Base-by-base conservation (phyloP, 2,797 vertebrate genomes). In the Cyprinodon diabolis region DNA sequence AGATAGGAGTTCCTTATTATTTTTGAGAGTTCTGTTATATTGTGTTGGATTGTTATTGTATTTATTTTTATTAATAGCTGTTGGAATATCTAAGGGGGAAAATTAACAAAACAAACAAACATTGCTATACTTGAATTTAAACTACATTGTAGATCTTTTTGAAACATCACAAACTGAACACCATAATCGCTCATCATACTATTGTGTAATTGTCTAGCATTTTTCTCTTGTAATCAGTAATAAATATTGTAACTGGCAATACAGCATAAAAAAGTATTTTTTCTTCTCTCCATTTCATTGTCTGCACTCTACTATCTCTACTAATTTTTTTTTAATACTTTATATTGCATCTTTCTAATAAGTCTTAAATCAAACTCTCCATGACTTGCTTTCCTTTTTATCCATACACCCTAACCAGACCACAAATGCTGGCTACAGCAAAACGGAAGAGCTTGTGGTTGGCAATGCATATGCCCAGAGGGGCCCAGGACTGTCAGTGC, bases 401-500 rank as follows among this genome's bases (percentile, higher is more conserved):
- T 85, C 86, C 68, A 58, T 71, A 67, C 75, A 84, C 84, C 75
- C 83, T 79, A 85, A 79, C 84, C 88, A 86, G 80, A 89, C 86
- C 83, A 11, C 87, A 91, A 84, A 90, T 81, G 78, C 80, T 51
- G 76, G 80, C 83, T 86, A 79, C 88, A 89, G 81, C 83, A 83
- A 68, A 88, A 85, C 19, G 67, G 80, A 78, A 80, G 86, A 86
- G 91, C 87, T 87, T 92, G 91, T 87, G 90, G 90, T 92, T 91
- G 91, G 91, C 92, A 92, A 86, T 63, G 92, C 86, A 92, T 79
- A 88, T 79, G 88, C 92, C 93, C 91, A 93, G 89, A 93, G 91
- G 93, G 93, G 90, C 88, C 89, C 65, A 77, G 81, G 86, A 86
- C 92, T 93, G 92, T 94, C 93, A 93, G 89, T 90, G 93, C 91